phyloP scores from a whole-genome alignment of 1,140 invertebrate genomes.

The Diabrotica virgifera region DNA sequence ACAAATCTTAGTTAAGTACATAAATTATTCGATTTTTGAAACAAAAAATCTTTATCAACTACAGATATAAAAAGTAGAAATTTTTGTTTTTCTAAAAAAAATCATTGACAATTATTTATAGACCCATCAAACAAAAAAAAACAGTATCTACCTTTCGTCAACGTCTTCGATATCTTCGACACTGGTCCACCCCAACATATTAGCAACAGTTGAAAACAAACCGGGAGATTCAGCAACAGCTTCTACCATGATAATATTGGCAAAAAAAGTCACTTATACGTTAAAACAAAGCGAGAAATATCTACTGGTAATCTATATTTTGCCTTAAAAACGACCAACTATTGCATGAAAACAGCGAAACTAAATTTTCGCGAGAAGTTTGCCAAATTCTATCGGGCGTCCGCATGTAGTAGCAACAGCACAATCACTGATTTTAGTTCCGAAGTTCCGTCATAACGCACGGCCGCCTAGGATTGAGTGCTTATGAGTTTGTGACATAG shows the following conservation, averaged over 20 bases:
- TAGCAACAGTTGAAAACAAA: slow-evolving; percentile 33
- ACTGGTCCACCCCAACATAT: slow-evolving; percentile 31
- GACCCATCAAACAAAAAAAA: not conserved
- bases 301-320: no score
- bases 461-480: not conserved
- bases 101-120: slow-evolving; percentile 5
- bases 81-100: not conserved
- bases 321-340: no score
- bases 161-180: slow-evolving; percentile 29
- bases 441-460: not conserved
- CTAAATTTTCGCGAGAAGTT: not conserved
- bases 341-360: no score
- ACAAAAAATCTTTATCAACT: no score
- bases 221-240: slow-evolving; percentile 17
- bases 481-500: not conserved
- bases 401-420: slow-evolving; percentile 1
- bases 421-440: slow-evolving; percentile 6
- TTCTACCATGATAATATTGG: slow-evolving; percentile 5
- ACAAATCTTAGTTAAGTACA: no score
- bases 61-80: no score
- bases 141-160: not conserved
- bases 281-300: no score
- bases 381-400: not conserved
- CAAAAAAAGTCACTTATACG: no score
- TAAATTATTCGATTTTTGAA: no score